A percentile compares a stretch with the other conserved stretches of the same genome.
Conservation (phyloP, 2,888 invertebrate genomes). For the Cabera pusaria region DNA sequence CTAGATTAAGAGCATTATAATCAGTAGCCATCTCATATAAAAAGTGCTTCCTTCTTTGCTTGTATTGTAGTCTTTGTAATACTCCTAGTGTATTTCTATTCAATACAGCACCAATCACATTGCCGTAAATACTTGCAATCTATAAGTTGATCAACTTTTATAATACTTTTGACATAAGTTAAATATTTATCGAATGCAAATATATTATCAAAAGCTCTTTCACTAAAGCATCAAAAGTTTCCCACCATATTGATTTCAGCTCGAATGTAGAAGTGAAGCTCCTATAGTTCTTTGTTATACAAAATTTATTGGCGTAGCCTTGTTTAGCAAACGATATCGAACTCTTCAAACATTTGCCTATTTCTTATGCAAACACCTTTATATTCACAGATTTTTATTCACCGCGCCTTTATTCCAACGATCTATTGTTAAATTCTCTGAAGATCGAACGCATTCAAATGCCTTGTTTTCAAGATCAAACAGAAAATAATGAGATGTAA, state of each 20-base stretch:
- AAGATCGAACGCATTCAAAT: conserved; percentile 20
- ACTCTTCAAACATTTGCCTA: conserved; percentile 17
- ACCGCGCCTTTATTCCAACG: conserved; percentile 9
- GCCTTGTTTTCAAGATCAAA: conserved; percentile 29
- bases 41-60: no score
- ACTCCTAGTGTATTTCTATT: no score
- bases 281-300: conserved; percentile 5
- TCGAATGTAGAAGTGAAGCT: conserved; percentile 8
- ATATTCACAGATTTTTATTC: conserved; percentile 10
- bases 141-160: no score
- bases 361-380: conserved; percentile 13
- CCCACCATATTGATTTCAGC: conserved; percentile 5
- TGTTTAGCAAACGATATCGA: conserved; percentile 13
- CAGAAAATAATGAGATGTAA: conserved; percentile 24
- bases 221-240: neutral
- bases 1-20: no score
- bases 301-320: conserved; percentile 11
- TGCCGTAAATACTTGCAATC: no score
- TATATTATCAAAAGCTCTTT: neutral
- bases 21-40: no score
- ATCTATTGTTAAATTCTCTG: conserved; percentile 19
- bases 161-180: no score
- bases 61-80: no score
- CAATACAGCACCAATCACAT: no score
- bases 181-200: no score